phyloP scores from a whole-genome alignment of 2,797 vertebrate genomes.

The Thalassophryne amazonica region DNA sequence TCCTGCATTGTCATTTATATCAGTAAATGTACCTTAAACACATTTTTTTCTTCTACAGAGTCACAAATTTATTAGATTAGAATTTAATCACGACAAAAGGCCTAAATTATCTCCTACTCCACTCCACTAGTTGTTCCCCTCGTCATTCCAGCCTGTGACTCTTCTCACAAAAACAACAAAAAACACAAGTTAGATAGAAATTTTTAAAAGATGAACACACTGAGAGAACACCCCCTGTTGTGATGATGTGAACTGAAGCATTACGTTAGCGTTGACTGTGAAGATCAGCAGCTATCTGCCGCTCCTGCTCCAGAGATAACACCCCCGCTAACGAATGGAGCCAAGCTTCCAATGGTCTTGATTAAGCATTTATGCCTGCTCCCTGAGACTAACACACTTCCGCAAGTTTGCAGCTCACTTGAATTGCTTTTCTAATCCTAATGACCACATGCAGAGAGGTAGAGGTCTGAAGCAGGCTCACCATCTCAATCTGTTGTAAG shows the following conservation, averaged over 20 bases:
- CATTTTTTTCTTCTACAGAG: too few relatives aligned
- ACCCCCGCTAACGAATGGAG: slow-evolving; percentile 15
- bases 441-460: slow-evolving; percentile 22
- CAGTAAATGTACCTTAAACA: too few relatives aligned
- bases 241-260: slow-evolving; percentile 24
- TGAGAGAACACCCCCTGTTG: slow-evolving; percentile 35
- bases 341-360: slow-evolving; percentile 40
- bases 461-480: too few relatives aligned
- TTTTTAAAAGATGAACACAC: slow-evolving; percentile 21
- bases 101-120: slow-evolving; percentile 5
- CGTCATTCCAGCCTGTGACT: slow-evolving; percentile 1
- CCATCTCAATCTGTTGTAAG: too few relatives aligned
- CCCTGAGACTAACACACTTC: slow-evolving; percentile 36
- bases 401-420: slow-evolving; percentile 28
- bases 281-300: slow-evolving; percentile 24
- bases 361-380: slow-evolving; percentile 53
- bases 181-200: slow-evolving; percentile 5
- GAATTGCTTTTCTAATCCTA: slow-evolving; percentile 28
- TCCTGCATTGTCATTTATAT: too few relatives aligned
- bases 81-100: not conserved
- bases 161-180: slow-evolving; percentile 7
- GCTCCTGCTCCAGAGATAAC: slow-evolving; percentile 8
- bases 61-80: too few relatives aligned
- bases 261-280: slow-evolving; percentile 5
- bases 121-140: not conserved